Evolutionary conservation across 1,140 invertebrate species (phyloP).

Genomic region (Heliconius hewitsoni): DNA sequence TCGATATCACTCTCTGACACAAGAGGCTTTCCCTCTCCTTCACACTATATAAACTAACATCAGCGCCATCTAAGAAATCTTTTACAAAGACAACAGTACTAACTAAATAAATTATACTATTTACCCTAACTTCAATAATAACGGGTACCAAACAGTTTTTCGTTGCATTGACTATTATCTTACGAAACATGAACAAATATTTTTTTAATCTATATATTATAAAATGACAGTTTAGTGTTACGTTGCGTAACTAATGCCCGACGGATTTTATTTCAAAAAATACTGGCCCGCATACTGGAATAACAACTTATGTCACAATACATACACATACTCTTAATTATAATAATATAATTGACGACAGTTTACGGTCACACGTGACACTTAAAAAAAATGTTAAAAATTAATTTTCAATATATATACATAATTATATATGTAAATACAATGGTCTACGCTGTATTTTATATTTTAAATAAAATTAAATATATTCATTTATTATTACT

Average conservation of each 20-base stretch:
- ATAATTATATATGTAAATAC: slow-evolving; percentile 12
- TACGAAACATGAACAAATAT: slow-evolving; percentile 37
- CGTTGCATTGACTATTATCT: slow-evolving; percentile 54
- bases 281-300: slow-evolving; percentile 46
- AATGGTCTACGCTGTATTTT: slow-evolving; percentile 9
- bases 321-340: slow-evolving; percentile 36
- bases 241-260: slow-evolving; percentile 37
- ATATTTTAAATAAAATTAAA: slow-evolving; percentile 19
- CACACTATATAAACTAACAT: slow-evolving; percentile 15
- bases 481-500: slow-evolving; percentile 27
- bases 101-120: slow-evolving; percentile 63
- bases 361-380: slow-evolving; percentile 31
- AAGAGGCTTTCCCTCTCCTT: not conserved
- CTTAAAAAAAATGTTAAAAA: slow-evolving; percentile 25
- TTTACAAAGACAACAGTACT: slow-evolving; percentile 49
- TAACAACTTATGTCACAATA: slow-evolving; percentile 30
- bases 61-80: slow-evolving; percentile 30
- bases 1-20: not conserved
- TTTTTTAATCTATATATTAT: slow-evolving; percentile 27
- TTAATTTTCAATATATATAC: slow-evolving; percentile 1
- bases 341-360: slow-evolving; percentile 46
- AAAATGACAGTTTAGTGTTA: slow-evolving; percentile 28
- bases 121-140: slow-evolving; percentile 37
- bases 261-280: slow-evolving; percentile 40
- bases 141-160: slow-evolving; percentile 43